Percentiles rank a stretch among this genome's conserved stretches.
phyloP scores from a whole-genome alignment of 2,888 invertebrate species.

The Zootermopsis nevadensis region DNA sequence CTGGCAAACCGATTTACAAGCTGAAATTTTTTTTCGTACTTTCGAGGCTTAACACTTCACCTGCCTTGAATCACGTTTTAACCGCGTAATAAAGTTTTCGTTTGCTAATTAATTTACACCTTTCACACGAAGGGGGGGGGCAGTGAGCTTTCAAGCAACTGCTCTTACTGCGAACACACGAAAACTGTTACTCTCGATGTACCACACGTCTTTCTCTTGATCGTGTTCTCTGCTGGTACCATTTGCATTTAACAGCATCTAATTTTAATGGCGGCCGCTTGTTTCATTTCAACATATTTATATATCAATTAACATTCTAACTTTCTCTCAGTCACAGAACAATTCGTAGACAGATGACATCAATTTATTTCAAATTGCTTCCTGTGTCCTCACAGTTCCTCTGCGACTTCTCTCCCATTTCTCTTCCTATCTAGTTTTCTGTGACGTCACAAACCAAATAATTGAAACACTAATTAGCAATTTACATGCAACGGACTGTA shows the following conservation, averaged over 20 bases:
- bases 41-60: conserved; percentile 15
- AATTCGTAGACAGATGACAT: not conserved
- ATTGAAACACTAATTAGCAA: conserved; percentile 26
- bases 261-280: too few species aligned
- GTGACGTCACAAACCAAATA: conserved; percentile 10
- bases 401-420: not conserved
- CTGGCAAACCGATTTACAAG: conserved; percentile 24
- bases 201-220: too few species aligned
- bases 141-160: too few species aligned
- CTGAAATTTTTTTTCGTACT: conserved; percentile 8
- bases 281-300: too few species aligned
- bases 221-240: too few species aligned
- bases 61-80: not conserved
- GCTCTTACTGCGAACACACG: too few species aligned
- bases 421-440: not conserved
- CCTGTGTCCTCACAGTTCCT: not conserved
- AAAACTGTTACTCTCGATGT: too few species aligned
- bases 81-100: conserved; percentile 25
- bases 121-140: not conserved
- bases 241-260: too few species aligned
- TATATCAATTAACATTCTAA: too few species aligned
- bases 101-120: conserved; percentile 12
- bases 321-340: too few species aligned
- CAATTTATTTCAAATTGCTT: not conserved
- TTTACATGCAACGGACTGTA: conserved; percentile 18